Evolutionary conservation across 2,888 invertebrate genomes (phyloP).

Genomic region (Ormia ochracea): DNA sequence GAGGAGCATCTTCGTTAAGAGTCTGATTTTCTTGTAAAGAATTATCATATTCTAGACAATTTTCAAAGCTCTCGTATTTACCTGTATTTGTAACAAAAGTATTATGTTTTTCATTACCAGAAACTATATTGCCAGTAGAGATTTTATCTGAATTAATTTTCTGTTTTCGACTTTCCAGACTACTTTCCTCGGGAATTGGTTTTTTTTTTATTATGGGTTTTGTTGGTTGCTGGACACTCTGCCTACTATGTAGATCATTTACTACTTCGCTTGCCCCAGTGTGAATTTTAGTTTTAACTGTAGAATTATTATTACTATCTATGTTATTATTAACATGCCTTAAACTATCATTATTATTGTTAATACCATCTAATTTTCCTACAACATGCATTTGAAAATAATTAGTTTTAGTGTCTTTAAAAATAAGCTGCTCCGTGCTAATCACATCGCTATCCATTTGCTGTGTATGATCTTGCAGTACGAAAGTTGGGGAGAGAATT

Average conservation of each 20-base stretch:
- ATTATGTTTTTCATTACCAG: conserved; percentile 58
- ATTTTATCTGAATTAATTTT: not conserved
- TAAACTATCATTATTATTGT: conserved; percentile 67
- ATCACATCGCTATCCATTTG: conserved; percentile 56
- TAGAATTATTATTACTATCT: conserved; percentile 64
- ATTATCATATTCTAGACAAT: conserved; percentile 51
- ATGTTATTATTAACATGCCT: conserved; percentile 67
- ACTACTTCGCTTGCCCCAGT: conserved; percentile 3
- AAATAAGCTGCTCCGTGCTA: conserved; percentile 53
- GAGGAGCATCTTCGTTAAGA: not conserved
- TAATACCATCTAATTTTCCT: conserved; percentile 68
- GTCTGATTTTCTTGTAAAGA: not conserved
- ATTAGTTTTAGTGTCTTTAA: conserved; percentile 51
- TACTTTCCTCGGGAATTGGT: not conserved
- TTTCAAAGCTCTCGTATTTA: conserved; percentile 67
- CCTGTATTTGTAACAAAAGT: conserved; percentile 28
- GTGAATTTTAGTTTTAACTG: conserved; percentile 21
- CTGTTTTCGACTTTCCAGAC: conserved; percentile 15
- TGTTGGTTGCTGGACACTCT: conserved; percentile 50
- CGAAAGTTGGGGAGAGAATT: conserved; percentile 53
- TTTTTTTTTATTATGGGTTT: conserved; percentile 36
- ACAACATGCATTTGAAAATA: conserved; percentile 57
- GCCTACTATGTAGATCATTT: conserved; percentile 58
- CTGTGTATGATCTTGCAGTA: conserved; percentile 43
- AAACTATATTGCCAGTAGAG: not conserved